A percentile compares a stretch with the other conserved stretches of the same genome.
phyloP scores from a whole-genome alignment of 2,113 vertebrate species.

The Pyxicephalus adspersus region DNA sequence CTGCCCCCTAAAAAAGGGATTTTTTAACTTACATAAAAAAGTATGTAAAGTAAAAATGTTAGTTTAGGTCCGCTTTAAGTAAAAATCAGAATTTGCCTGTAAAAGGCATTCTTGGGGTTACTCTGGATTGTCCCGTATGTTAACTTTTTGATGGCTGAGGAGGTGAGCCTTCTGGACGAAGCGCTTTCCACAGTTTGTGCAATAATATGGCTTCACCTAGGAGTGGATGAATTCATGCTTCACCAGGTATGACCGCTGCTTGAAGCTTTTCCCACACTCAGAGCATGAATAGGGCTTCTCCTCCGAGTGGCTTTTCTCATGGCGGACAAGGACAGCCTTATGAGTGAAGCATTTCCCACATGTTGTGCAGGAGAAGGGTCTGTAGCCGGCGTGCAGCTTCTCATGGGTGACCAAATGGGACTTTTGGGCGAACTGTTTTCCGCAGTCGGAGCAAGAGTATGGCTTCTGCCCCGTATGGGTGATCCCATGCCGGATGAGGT shows the following conservation, averaged over 20 bases:
- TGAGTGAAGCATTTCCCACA: not conserved
- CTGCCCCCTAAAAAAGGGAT: too few species aligned
- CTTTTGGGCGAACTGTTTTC: not conserved
- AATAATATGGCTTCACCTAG: slow-evolving; percentile 31
- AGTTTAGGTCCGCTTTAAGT: too few species aligned
- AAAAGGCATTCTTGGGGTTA: too few species aligned
- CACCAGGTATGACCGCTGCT: slow-evolving; percentile 55
- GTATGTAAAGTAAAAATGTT: too few species aligned
- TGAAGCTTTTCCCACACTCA: slow-evolving; percentile 62
- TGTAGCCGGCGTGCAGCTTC: not conserved
- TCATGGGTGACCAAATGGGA: slow-evolving; percentile 61
- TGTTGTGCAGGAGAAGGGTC: not conserved
- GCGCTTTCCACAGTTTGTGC: slow-evolving; percentile 43
- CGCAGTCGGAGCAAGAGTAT: not conserved
- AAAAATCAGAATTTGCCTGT: too few species aligned
- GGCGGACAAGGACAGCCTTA: not conserved
- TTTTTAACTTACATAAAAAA: too few species aligned
- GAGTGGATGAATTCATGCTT: slow-evolving; percentile 51
- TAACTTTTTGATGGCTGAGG: slow-evolving; percentile 24
- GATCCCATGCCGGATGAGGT: slow-evolving; percentile 65
- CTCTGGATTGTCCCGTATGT: slow-evolving; percentile 7
- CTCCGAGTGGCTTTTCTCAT: slow-evolving; percentile 60
- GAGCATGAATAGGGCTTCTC: slow-evolving; percentile 10
- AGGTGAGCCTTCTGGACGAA: slow-evolving; percentile 44
- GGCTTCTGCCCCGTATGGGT: slow-evolving; percentile 32